Evolutionary conservation across 2,888 invertebrate genomes (phyloP), one percentile per base, ranked within the genome.

Genomic region (Chelonus formosanus): DNA sequence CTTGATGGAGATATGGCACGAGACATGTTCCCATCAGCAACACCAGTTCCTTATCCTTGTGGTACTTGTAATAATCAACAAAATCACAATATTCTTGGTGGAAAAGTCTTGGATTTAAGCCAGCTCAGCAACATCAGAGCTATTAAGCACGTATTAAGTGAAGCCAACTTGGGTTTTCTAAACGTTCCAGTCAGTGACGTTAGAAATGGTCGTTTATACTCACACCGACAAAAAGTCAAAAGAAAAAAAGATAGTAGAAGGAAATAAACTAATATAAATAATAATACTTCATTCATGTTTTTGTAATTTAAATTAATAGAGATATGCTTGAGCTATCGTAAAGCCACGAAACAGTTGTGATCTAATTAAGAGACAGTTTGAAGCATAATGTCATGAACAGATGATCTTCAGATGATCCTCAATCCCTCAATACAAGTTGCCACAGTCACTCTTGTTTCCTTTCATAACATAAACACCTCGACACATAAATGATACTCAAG

Each of bases 21-120:
- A 73, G 86, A 88, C 67, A 87, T 87, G 76, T 89, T 89, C 82
- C 89, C 90, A 0, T 85, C 86, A 35, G 89, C 89, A 1, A 86
- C 88, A 40, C 86, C 89, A 31, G 87, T 89, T 7, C 88, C 88
- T 43, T 90, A 90, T 76, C 88, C 87, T 66, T 90, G 90, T 75
- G 86, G 86, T 34, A 87, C 88, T 67, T 90, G 90, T 74, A 86
- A 86, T 75, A 82, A 83, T 4, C 85, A 68, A 63, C 69, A 70
- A 10, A 69, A 53, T 50, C 70, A 70, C 35, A 40, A 60, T 55
- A 65, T 61, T n/a, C 40, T 70, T 40, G 72, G 71, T 32, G 71
- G 73, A 59, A 73, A 70, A 68, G 67, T 73, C 54, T 60, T 79
- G 43, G 74, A 74, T 57, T 65, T 76, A 53, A 73, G 73, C 62